Base-by-base conservation (phyloP, 2,113 vertebrate species). In the Neoarius graeffei region DNA sequence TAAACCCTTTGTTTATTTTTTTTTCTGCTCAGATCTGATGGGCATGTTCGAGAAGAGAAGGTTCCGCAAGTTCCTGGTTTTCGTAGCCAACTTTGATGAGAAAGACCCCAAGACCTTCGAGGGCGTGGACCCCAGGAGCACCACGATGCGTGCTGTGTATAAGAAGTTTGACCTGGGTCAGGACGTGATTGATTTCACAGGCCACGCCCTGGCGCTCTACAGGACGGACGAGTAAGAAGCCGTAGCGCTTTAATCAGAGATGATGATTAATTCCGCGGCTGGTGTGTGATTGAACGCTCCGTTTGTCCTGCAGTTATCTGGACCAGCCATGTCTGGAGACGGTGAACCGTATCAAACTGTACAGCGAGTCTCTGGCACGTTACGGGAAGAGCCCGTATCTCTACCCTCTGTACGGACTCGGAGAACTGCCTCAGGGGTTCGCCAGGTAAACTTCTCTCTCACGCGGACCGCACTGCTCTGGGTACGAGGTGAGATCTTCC, bases 381-480 rank as follows among this genome's bases (percentile, higher is more conserved):
- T 98, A 97, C 60, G 97, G 97, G 57, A 98, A 97, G 92, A 98
- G 97, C 91, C 97, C 97, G 0, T 98, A 98, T 85, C 94, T 98
- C 42, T 98, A 98, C 91, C 97, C 97, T 0, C 96, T 98, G 85
- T 98, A 98, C 0, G 97, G 97, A 19, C 94, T 98, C 42, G 97
- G 97, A 1, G 97, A 98, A 88, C 96, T 98, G 90, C 97, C 97
- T 0, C 97, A 98, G 92, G 97, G 97, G 59, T 98, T 98, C 77
- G 97, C 97, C 90, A 97, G 97, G 97, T 98, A 27, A 4, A 3
- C 13, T 15, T 69, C 50, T 80, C 66, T 48, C n/a, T 6, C 20
- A 23, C 42, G 50, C 50, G 3, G 3, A 82, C 14, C 13, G 6
- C 5, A 11, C 30, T 13, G 6, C 7, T 4, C 62, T 52, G 71